Base-by-base conservation (phyloP, 2,888 invertebrate genomes). In the Carabus problematicus region DNA sequence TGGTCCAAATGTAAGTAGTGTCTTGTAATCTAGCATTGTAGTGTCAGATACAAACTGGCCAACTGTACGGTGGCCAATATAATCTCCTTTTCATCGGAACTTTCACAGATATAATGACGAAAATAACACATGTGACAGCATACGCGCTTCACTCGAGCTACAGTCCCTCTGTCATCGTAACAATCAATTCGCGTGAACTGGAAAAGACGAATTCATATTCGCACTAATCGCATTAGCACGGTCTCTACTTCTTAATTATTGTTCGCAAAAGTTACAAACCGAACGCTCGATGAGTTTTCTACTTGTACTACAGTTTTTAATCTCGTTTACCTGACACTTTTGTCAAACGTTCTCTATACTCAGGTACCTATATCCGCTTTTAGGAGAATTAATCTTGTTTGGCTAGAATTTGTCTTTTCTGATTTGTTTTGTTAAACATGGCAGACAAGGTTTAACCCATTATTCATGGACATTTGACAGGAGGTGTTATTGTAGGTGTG, bases 71-170 rank as follows among this genome's bases (percentile, higher is more conserved):
- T 76, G 76, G 78, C 78, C 76, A 75, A 78, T 80, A 79, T 82
- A 82, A 82, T 81, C 82, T 80, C 77, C 79, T 81, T 82, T 80
- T 74, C 77, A 77, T 80, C 77, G 77, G 75, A 80, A 77, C 76
- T 77, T 77, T 74, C 74, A 73, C 75, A 77, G 76, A 78, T 79
- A 79, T 82, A 82, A 82, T 82, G 80, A 81, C 77, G 79, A 80
- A 80, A 80, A 80, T 80, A 81, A 81, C 82, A 82, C 80, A 81
- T 82, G 82, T 81, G 77, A 75, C 76, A 75, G 75, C 75, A 74
- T 75, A 75, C 75, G 76, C 73, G 73, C 68, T 72, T 79, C 78
- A 76, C 78, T 80, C 80, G 80, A 79, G 79, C 78, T 79, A 79
- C 80, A 29, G 11, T 81, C 80, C 80, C 78, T 81, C 78, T 81